Percentiles rank a stretch among this genome's conserved stretches.
phyloP scores from a whole-genome alignment of 2,888 invertebrate species.

The Heteromyza rotundicornis region DNA sequence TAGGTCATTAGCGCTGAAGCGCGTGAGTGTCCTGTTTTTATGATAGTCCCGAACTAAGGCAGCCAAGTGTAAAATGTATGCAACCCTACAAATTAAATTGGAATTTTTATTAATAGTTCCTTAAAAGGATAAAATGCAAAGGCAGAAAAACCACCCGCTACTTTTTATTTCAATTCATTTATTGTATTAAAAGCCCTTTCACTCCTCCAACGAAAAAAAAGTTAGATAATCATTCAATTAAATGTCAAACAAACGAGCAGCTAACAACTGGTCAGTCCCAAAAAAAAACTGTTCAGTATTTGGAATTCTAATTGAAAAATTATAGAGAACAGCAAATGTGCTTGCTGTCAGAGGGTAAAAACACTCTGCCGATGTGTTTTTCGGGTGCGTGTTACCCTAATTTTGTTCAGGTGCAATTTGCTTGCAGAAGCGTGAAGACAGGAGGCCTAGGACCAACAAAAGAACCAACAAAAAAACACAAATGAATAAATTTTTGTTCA shows the following conservation, averaged over 20 bases:
- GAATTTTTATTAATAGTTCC: conserved; percentile 50
- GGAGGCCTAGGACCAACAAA: neutral
- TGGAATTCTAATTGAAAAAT: conserved; percentile 44
- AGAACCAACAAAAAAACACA: neutral
- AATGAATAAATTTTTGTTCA: neutral
- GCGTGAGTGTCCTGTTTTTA: conserved; percentile 11
- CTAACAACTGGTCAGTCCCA: conserved; percentile 25
- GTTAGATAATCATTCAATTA: conserved; percentile 34
- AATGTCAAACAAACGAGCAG: conserved; percentile 25
- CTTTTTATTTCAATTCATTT: too few species aligned
- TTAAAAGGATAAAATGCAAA: conserved; percentile 42
- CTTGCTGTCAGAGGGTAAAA: neutral
- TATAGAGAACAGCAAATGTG: conserved; percentile 24
- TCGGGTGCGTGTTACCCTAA: conserved; percentile 40
- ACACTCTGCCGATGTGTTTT: conserved; percentile 5
- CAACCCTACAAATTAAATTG: conserved; percentile 16
- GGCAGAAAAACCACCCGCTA: conserved; percentile 42
- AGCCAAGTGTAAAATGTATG: conserved; percentile 43
- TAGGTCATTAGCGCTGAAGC: conserved; percentile 14
- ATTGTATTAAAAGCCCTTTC: conserved; percentile 19
- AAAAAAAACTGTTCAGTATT: conserved; percentile 26
- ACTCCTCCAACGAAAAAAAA: neutral
- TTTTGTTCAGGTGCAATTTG: conserved; percentile 61
- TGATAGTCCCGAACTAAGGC: conserved; percentile 23
- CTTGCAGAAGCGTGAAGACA: conserved; percentile 48